A percentile compares a stretch with the other conserved stretches of the same genome.
These are phyloP conservation scores for Hypomecis atomaria DNA, from an alignment of 2,888 invertebrate species.

Conservation along the genomic window DNA sequence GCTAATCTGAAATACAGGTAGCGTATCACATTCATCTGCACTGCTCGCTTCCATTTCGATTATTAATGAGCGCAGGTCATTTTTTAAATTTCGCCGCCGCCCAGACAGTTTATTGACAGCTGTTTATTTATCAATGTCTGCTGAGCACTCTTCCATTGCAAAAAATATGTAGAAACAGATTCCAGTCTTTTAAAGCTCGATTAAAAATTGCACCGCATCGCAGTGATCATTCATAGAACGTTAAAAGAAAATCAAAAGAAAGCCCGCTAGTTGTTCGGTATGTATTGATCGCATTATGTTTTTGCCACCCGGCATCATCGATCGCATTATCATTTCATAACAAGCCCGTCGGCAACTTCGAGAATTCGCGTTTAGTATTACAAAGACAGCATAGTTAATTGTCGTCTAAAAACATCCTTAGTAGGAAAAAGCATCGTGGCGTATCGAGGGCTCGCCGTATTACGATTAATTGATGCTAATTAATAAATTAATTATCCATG, in stretches of 20 bases:
- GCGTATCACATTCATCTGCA: slow-evolving; percentile 69
- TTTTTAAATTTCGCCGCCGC: slow-evolving; percentile 69
- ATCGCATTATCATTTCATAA: slow-evolving; percentile 53
- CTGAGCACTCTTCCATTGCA: slow-evolving; percentile 60
- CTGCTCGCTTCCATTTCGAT: slow-evolving; percentile 69
- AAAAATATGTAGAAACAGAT: slow-evolving; percentile 61
- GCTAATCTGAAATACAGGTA: slow-evolving; percentile 71
- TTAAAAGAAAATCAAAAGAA: slow-evolving; percentile 62
- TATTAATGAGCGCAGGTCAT: slow-evolving; percentile 71
- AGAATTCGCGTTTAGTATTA: slow-evolving; percentile 59
- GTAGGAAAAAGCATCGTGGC: slow-evolving; percentile 71
- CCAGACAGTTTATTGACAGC: slow-evolving; percentile 71
- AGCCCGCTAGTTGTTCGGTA: slow-evolving; percentile 53
- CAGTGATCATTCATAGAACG: slow-evolving; percentile 54
- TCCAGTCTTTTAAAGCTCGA: slow-evolving; percentile 47
- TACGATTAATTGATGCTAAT: slow-evolving; percentile 81
- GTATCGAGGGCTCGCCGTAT: slow-evolving; percentile 64
- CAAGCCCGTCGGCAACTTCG: slow-evolving; percentile 59
- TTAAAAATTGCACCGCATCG: slow-evolving; percentile 28
- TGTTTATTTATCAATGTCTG: slow-evolving; percentile 76
- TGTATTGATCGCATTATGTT: slow-evolving; percentile 48
- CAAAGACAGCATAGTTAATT: slow-evolving; percentile 61
- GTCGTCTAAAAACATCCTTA: slow-evolving; percentile 65
- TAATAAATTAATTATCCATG: slow-evolving; percentile 82
- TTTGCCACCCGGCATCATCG: slow-evolving; percentile 41